These are phyloP conservation scores for Lycodopsis pacificus DNA, from an alignment of 2,797 vertebrate genomes.

Conservation along the genomic window DNA sequence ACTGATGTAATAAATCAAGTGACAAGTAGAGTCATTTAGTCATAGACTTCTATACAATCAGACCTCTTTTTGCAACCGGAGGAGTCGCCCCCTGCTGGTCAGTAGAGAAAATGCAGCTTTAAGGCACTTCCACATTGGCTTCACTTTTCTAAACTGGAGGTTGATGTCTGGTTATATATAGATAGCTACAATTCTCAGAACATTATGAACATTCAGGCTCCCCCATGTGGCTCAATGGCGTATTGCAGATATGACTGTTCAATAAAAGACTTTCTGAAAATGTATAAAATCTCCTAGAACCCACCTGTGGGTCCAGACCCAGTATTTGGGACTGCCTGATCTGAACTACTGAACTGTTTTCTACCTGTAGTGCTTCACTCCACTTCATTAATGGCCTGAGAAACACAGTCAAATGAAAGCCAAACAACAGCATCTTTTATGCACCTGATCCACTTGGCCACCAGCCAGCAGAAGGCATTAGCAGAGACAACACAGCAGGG, in stretches of 20 bases:
- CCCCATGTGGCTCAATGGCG: too few species aligned
- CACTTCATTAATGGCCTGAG: conserved; percentile 1
- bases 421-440: conserved; percentile 21
- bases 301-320: too few species aligned
- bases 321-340: too few species aligned
- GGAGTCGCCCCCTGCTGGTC: neutral
- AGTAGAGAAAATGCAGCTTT: neutral
- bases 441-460: conserved; percentile 42
- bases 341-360: neutral
- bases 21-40: neutral
- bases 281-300: too few species aligned
- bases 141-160: too few species aligned
- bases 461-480: conserved; percentile 34
- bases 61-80: too few species aligned
- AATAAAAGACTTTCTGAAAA: neutral
- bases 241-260: neutral
- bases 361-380: neutral
- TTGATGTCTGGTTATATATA: neutral
- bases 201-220: too few species aligned
- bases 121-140: too few species aligned
- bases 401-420: conserved; percentile 30
- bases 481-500: conserved; percentile 26
- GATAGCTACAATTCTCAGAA: neutral
- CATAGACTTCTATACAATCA: neutral
- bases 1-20: neutral